Evolutionary conservation across 2,888 invertebrate species (phyloP).

Genomic region (Heliconius cydno): DNA sequence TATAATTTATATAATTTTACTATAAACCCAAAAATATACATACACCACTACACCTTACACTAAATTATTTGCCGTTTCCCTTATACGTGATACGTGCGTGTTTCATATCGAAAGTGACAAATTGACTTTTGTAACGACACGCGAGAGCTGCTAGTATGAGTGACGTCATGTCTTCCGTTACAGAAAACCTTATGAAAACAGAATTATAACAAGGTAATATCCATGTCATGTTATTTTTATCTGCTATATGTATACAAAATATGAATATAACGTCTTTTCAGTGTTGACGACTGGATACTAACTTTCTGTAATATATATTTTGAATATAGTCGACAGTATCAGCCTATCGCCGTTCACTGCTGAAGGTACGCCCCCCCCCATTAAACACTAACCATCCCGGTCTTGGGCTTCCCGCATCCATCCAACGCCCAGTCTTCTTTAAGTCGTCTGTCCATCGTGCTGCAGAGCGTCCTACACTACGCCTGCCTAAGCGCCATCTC

Average conservation of each 20-base stretch:
- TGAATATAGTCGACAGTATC: too few species aligned
- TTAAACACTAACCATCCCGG: too few species aligned
- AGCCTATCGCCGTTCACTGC: too few species aligned
- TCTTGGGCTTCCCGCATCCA: too few species aligned
- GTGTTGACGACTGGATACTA: neutral
- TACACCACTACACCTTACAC: constrained; percentile 24
- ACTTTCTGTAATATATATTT: too few species aligned
- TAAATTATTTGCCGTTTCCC: constrained; percentile 36
- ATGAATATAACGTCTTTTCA: neutral
- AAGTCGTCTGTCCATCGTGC: too few species aligned
- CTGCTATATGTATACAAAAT: neutral
- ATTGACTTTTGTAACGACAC: constrained; percentile 45
- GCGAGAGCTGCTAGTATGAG: constrained; percentile 31
- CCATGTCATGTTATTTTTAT: constrained; percentile 8
- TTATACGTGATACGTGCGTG: constrained; percentile 44
- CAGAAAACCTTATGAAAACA: constrained; percentile 18
- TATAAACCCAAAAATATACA: neutral
- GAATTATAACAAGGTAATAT: constrained; percentile 2
- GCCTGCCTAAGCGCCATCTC: too few species aligned
- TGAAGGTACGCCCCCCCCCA: too few species aligned
- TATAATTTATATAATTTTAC: constrained; percentile 9
- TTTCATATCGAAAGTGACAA: constrained; percentile 45
- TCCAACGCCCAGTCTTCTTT: too few species aligned
- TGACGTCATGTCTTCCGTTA: constrained; percentile 31
- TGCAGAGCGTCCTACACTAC: too few species aligned